Conservation (phyloP, 1,140 invertebrate genomes). For the Saccostrea glomerata region DNA sequence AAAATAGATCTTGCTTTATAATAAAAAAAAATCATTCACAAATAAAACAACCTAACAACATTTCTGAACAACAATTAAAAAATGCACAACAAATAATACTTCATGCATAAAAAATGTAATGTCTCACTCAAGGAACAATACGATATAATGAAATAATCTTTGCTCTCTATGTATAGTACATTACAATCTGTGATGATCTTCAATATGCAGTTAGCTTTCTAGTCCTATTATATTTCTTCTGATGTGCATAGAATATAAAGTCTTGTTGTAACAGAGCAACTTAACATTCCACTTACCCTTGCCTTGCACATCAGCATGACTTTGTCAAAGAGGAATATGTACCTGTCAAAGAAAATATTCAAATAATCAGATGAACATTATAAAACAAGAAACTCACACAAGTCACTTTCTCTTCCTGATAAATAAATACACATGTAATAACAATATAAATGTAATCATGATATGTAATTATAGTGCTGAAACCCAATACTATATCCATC, state of each 20-base stretch:
- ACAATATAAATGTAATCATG: too few species aligned
- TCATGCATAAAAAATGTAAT: not conserved
- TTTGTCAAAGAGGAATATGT: constrained; percentile 98
- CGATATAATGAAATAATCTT: not conserved
- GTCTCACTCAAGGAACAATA: not conserved
- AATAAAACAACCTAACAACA: constrained; percentile 15
- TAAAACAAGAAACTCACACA: not conserved
- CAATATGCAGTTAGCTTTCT: not conserved
- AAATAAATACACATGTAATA: too few species aligned
- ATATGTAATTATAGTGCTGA: too few species aligned
- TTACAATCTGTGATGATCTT: not conserved
- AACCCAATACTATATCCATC: too few species aligned
- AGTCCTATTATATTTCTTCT: not conserved
- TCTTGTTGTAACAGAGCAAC: not conserved
- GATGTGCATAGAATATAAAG: not conserved
- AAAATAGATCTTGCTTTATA: not conserved
- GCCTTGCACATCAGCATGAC: constrained; percentile 96
- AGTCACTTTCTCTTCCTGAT: too few species aligned
- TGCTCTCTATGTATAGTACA: not conserved
- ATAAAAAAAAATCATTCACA: constrained; percentile 2
- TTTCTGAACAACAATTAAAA: constrained; percentile 11
- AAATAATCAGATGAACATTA: constrained; percentile 52
- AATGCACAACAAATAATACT: constrained; percentile 18
- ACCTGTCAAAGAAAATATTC: constrained; percentile 81
- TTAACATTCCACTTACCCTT: constrained; percentile 82